Evolutionary conservation across 1,140 invertebrate species (phyloP), one percentile per base, ranked within the genome.

Genomic region (Dolichoris vasculosae): DNA sequence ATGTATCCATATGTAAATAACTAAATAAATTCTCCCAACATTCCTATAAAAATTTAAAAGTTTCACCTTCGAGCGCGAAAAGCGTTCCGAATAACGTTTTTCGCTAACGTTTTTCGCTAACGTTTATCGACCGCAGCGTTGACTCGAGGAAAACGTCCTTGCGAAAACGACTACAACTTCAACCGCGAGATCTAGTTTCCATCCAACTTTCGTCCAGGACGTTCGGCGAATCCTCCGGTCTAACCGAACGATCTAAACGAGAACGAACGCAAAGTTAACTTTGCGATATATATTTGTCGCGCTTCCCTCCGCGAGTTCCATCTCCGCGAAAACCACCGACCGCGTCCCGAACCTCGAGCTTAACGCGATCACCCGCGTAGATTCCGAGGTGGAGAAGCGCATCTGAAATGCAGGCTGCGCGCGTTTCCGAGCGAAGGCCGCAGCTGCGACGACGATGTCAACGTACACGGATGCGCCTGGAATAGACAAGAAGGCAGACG

Each of bases 341-440:
- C n/a, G n/a, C n/a, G n/a, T n/a, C n/a, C n/a, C n/a, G n/a, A n/a
- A n/a, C n/a, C n/a, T n/a, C n/a, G n/a, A n/a, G n/a, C n/a, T n/a
- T n/a, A n/a, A n/a, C n/a, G n/a, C n/a, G n/a, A n/a, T n/a, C 13
- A 35, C 38, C 8, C 13, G 35, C 67, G 67, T 32, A 38, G 20
- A 69, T 69, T 17, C 67, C 46, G 23, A 1, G 35, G 17, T 35
- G 30, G 30, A 17, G 9, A 67, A 7, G 7, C 78, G 43, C 51
- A 85, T 81, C 78, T 48, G 30, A 64, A 75, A 85, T 85, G 78
- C 71, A 81, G 55, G 69, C 17, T 82, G 43, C 69, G 78, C 79
- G 30, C 55, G 23, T 63, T n/a, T n/a, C 20, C 46, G 51, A 80
- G 46, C 67, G 83, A 85, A 85, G 84, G 84, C 35, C 84, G 69